Percentiles rank a stretch among this genome's conserved stretches.
Conservation (phyloP, 1,140 invertebrate species). For the Magallana ariakensis region DNA sequence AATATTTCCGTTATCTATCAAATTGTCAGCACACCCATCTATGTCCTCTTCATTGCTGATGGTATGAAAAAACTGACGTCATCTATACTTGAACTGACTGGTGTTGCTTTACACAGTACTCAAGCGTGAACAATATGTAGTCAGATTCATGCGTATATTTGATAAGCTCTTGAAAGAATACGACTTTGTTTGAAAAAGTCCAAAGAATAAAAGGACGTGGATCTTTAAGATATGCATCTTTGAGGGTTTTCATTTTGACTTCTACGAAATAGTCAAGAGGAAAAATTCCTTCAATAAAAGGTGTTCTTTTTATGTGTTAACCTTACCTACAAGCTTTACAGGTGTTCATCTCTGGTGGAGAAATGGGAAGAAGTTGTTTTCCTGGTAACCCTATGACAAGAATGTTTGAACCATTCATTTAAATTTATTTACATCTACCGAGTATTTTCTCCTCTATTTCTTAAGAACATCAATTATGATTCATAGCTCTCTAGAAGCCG, state of each 20-base stretch:
- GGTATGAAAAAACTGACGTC: background rate
- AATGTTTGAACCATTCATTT: too few relatives aligned
- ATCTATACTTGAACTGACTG: background rate
- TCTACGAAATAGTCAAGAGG: background rate
- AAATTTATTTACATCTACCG: too few relatives aligned
- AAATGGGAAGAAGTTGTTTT: background rate
- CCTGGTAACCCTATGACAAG: background rate
- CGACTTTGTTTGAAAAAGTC: background rate
- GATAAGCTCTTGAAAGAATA: background rate
- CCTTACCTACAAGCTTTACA: conserved; percentile 17
- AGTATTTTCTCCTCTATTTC: too few relatives aligned
- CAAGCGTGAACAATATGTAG: background rate
- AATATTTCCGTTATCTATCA: conserved; percentile 16
- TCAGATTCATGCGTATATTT: background rate
- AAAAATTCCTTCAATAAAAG: background rate
- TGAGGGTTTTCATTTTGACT: background rate
- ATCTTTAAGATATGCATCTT: background rate
- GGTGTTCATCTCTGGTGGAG: background rate
- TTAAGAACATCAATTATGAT: too few relatives aligned
- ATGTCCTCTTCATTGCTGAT: background rate
- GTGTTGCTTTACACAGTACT: background rate
- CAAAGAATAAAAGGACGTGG: background rate
- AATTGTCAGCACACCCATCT: conserved; percentile 33
- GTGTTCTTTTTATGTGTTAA: background rate
- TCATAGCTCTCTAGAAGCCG: too few relatives aligned